phyloP scores from a whole-genome alignment of 2,888 invertebrate genomes.

The Agrenia bidenticulata region DNA sequence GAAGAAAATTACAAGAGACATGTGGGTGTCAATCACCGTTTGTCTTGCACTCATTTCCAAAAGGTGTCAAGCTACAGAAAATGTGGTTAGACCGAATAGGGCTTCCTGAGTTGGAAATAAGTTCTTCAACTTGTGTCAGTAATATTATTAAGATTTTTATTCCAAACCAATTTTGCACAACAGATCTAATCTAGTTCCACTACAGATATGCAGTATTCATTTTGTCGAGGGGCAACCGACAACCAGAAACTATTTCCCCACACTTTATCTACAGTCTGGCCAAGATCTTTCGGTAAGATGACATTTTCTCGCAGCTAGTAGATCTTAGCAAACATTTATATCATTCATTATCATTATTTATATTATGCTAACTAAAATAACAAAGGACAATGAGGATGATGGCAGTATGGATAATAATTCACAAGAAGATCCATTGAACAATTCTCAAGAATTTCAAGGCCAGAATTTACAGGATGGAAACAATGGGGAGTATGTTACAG shows the following conservation, averaged over 20 bases:
- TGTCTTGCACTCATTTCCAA: conserved; percentile 27
- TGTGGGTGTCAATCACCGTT: conserved; percentile 32
- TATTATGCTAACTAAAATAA: neutral
- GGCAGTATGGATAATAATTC: neutral
- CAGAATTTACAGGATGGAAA: neutral
- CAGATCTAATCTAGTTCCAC: too few relatives aligned
- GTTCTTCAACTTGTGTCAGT: conserved; percentile 26
- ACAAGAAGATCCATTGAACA: neutral
- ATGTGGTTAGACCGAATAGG: conserved; percentile 27
- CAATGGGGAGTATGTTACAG: neutral
- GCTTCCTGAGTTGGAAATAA: conserved; percentile 27
- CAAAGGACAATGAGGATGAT: neutral
- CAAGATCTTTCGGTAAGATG: too few relatives aligned
- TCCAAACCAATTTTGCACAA: too few relatives aligned
- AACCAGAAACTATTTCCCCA: conserved; percentile 25
- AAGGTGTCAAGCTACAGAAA: conserved; percentile 18
- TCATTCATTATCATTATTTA: neutral
- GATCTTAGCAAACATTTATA: neutral
- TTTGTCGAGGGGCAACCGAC: conserved; percentile 30
- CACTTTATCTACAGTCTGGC: conserved; percentile 16
- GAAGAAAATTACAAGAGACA: conserved; percentile 18
- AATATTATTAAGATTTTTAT: too few relatives aligned
- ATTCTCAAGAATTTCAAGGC: neutral
- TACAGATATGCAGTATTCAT: conserved; percentile 31
- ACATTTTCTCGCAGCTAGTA: neutral